Evolutionary conservation across 1,140 invertebrate species (phyloP).

Genomic region (Chironomus striatipennis): DNA sequence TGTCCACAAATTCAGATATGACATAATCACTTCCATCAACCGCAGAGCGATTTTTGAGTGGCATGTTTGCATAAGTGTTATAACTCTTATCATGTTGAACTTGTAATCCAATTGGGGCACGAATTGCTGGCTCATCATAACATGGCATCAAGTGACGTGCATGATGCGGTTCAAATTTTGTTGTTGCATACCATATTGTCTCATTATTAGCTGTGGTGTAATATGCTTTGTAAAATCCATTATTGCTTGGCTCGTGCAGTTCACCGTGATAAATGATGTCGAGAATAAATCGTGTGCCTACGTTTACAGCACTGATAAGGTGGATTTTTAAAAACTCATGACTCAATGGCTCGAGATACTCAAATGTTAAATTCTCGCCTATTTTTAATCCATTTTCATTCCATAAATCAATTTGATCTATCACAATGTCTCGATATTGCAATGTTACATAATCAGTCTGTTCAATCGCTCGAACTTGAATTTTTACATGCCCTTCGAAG

Average conservation of each 20-base stretch:
- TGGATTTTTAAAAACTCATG: background rate
- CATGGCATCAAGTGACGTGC: conserved; percentile 34
- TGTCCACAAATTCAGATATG: conserved; percentile 28
- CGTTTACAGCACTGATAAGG: background rate
- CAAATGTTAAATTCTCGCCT: background rate
- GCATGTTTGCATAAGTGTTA: background rate
- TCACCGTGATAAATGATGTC: background rate
- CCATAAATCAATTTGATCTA: background rate
- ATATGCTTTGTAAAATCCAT: background rate
- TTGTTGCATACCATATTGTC: background rate
- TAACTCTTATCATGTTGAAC: conserved; percentile 22
- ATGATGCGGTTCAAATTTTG: background rate
- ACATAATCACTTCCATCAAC: background rate
- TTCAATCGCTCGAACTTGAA: background rate
- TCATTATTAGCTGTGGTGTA: background rate
- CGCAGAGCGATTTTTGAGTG: background rate
- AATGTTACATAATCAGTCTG: background rate
- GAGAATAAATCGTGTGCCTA: background rate
- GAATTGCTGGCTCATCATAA: conserved; percentile 79
- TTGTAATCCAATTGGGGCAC: conserved; percentile 37
- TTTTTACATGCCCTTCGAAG: background rate
- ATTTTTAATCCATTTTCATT: background rate
- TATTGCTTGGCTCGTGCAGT: background rate
- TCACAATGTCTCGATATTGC: background rate
- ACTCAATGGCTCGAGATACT: background rate